Conservation (phyloP, 2,797 vertebrate species). For the Aplochiton taeniatus region DNA sequence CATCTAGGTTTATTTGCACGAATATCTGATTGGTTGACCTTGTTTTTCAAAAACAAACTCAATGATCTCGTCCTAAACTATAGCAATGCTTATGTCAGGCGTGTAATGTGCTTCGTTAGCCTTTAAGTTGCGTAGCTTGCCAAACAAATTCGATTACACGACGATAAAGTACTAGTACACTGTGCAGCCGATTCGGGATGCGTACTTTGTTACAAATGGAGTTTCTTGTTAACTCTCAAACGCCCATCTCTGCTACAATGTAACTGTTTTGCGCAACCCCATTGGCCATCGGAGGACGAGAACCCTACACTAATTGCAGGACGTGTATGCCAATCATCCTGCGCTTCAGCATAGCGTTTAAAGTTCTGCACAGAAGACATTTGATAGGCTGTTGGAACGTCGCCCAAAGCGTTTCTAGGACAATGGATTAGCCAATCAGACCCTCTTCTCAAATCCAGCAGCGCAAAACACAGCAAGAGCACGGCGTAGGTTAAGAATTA, state of each 20-base stretch:
- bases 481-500: too few relatives aligned
- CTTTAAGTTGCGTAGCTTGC: too few relatives aligned
- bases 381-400: slow-evolving; percentile 62
- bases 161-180: neutral
- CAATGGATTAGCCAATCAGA: slow-evolving; percentile 64
- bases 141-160: too few relatives aligned
- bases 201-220: slow-evolving; percentile 61
- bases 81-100: too few relatives aligned
- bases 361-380: slow-evolving; percentile 62
- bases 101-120: too few relatives aligned
- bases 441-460: neutral
- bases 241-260: slow-evolving; percentile 28
- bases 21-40: too few relatives aligned
- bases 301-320: slow-evolving; percentile 21
- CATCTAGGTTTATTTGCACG: too few relatives aligned
- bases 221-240: slow-evolving; percentile 15
- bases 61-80: too few relatives aligned
- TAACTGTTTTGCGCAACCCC: slow-evolving; percentile 1
- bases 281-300: slow-evolving; percentile 57
- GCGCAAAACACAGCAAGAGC: too few relatives aligned
- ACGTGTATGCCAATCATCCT: slow-evolving; percentile 26
- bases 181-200: slow-evolving; percentile 33
- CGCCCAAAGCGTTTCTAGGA: slow-evolving; percentile 78
- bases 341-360: slow-evolving; percentile 59
- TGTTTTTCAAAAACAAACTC: too few relatives aligned